Conservation (phyloP, 2,113 vertebrate species). For the Lasiurus borealis region DNA sequence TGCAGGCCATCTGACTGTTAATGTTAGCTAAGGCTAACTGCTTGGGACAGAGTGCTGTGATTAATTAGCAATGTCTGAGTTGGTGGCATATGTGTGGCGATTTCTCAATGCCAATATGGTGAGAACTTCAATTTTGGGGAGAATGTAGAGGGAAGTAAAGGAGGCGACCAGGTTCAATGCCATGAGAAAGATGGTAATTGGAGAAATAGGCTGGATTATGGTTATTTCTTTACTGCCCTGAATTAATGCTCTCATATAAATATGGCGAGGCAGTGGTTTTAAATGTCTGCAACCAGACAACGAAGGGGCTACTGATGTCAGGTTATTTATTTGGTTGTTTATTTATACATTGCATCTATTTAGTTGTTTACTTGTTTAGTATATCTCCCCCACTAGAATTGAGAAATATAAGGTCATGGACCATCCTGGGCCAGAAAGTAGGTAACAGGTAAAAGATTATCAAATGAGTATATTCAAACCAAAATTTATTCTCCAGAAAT, state of each 20-base stretch:
- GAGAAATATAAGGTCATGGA: too few relatives aligned
- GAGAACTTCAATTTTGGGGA: background rate
- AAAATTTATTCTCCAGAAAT: background rate
- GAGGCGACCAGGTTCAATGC: background rate
- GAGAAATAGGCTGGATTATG: background rate
- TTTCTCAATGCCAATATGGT: background rate
- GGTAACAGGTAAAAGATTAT: background rate
- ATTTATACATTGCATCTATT: background rate
- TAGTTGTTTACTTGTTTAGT: background rate
- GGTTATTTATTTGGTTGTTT: background rate
- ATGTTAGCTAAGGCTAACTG: background rate
- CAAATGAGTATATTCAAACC: background rate
- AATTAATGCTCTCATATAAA: background rate
- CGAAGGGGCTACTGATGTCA: background rate
- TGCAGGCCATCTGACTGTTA: background rate
- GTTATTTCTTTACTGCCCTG: background rate
- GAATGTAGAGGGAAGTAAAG: background rate
- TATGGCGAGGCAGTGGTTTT: background rate
- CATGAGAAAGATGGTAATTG: background rate
- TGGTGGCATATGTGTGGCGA: background rate
- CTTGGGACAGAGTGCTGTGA: background rate
- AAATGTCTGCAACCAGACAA: background rate
- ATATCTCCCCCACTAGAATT: background rate
- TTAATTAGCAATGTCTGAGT: background rate
- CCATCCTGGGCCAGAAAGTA: background rate